Base-by-base conservation (phyloP, 2,888 invertebrate genomes). In the Conomelus anceps region DNA sequence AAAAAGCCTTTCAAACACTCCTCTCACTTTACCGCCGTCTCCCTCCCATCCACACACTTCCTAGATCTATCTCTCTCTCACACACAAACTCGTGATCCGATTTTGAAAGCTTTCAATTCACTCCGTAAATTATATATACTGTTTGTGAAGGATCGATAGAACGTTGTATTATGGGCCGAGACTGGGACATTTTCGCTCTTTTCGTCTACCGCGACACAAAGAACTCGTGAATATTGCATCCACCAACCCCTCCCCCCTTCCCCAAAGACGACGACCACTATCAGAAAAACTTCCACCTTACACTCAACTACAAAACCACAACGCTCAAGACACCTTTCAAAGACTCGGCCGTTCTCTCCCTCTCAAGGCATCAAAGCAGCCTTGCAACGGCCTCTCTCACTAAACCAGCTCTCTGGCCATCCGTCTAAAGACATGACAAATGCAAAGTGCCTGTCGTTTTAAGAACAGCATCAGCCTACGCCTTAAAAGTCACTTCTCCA, bases 151-250 rank as follows among this genome's bases (percentile, higher is more conserved):
- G 84, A 88, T 88, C 88, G 88, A 88, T 88, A 24, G 22, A 22
- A 26, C 88, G 85, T 89, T 86, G 86, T 63, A 63, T 63, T 63
- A 63, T 63, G 63, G 63, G 63, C 63, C 63, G n/a, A 63, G n/a
- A 63, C 63, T 63, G 63, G 63, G n/a, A 63, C 63, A 63, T 63
- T 63, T 63, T 63, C 63, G 63, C 63, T 63, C 63, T 63, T 63
- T 63, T 63, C 63, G 63, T 63, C 63, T 63, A n/a, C 63, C 63
- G 63, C 63, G 63, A 63, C 63, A 63, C 63, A 63, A 63, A 63
- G 63, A 63, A 86, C 89, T 86, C 89, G 86, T 90, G 90, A 90
- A 90, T 90, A 90, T 90, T 90, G 86, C 90, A 90, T 90, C 63
- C 84, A 87, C 26, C 63, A 23, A 23, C 22, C 88, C 85, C 89